Evolutionary conservation across 1,140 invertebrate species (phyloP).

Genomic region (Drosophila virilis): DNA sequence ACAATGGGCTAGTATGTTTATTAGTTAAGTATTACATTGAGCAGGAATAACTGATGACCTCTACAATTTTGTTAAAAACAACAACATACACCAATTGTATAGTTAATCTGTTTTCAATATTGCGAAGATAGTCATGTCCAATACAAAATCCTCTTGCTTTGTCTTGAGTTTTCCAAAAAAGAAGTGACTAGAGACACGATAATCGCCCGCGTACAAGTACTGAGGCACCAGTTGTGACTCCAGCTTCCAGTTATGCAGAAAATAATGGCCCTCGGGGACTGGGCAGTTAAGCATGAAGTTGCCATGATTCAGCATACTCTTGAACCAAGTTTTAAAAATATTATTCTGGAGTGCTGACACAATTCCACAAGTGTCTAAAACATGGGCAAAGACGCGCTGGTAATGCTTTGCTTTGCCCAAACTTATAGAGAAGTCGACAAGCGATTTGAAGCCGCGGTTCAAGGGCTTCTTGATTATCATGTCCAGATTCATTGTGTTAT

Average conservation of each 20-base stretch:
- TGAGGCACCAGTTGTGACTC: conserved; percentile 46
- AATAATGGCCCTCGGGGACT: conserved; percentile 50
- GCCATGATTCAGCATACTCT: conserved; percentile 50
- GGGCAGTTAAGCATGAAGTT: conserved; percentile 69
- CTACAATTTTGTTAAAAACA: not conserved
- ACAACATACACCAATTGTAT: not conserved
- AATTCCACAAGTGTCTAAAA: conserved; percentile 55
- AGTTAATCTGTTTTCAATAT: conserved; percentile 21
- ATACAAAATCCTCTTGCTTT: conserved; percentile 53
- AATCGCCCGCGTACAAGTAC: conserved; percentile 61
- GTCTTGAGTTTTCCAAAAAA: conserved; percentile 63
- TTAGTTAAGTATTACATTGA: too few relatives aligned
- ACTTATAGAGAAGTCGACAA: conserved; percentile 58
- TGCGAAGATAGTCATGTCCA: conserved; percentile 53
- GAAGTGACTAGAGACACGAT: conserved; percentile 50
- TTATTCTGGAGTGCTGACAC: conserved; percentile 39
- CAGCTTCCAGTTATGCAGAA: conserved; percentile 52
- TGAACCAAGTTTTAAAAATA: conserved; percentile 64
- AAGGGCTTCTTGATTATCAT: conserved; percentile 44
- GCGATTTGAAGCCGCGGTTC: conserved; percentile 37
- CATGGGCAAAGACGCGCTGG: conserved; percentile 56
- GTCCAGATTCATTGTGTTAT: conserved; percentile 59
- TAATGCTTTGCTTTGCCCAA: conserved; percentile 52
- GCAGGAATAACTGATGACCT: too few relatives aligned
- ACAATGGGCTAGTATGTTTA: too few relatives aligned